Evolutionary conservation across 2,797 vertebrate genomes (phyloP).

Genomic region (Semaprochilodus insignis): DNA sequence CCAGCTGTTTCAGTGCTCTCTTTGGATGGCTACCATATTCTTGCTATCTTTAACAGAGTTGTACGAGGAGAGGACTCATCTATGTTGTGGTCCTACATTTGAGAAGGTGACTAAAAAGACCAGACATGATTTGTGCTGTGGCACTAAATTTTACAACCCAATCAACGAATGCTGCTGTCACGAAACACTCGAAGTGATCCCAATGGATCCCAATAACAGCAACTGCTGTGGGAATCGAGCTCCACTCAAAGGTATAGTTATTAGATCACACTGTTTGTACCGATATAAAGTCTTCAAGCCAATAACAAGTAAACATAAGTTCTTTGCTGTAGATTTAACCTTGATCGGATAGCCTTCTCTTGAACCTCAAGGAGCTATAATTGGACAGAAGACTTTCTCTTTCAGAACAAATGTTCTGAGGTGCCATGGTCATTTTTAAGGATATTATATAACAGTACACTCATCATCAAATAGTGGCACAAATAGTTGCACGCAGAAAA

Average conservation of each 20-base stretch:
- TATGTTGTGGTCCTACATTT: not conserved
- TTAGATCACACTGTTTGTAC: not conserved
- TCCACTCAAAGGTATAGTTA: not conserved
- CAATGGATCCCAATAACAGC: not conserved
- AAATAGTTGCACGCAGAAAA: too few relatives aligned
- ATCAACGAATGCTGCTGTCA: not conserved
- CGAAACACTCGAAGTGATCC: not conserved
- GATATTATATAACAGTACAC: too few relatives aligned
- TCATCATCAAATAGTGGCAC: too few relatives aligned
- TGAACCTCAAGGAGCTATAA: too few relatives aligned
- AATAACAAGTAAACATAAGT: too few relatives aligned
- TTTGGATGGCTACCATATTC: not conserved
- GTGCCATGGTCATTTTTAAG: too few relatives aligned
- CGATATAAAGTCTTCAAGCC: not conserved
- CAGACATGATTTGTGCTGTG: conserved; percentile 15
- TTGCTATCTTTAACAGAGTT: conserved; percentile 5
- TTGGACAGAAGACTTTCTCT: not conserved
- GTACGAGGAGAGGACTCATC: not conserved
- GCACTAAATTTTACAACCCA: not conserved
- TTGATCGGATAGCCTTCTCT: too few relatives aligned
- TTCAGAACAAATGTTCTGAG: too few relatives aligned
- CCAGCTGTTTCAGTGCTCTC: not conserved
- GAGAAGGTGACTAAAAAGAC: not conserved
- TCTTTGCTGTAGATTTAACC: too few relatives aligned
- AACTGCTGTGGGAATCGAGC: not conserved